Evolutionary conservation across 2,888 invertebrate species (phyloP).

Genomic region (Parelbella ahira): DNA sequence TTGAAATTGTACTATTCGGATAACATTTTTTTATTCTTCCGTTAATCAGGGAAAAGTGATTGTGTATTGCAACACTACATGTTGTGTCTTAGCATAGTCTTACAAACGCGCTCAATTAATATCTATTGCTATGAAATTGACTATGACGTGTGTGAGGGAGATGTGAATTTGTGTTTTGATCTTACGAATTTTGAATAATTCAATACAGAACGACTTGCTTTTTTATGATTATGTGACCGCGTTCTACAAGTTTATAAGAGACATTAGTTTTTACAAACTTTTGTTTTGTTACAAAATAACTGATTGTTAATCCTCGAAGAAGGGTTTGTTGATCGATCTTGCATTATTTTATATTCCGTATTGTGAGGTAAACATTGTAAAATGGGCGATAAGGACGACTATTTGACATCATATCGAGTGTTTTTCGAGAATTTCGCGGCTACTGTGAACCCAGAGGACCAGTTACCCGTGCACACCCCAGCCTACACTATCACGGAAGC

Average conservation of each 20-base stretch:
- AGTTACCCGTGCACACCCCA: conserved; percentile 86
- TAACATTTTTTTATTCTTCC: no score
- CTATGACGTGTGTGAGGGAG: conserved; percentile 45
- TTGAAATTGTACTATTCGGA: no score
- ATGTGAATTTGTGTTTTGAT: conserved; percentile 59
- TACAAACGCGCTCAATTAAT: no score
- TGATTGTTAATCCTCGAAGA: conserved; percentile 27
- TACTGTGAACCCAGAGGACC: conserved; percentile 85
- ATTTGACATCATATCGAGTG: conserved; percentile 84
- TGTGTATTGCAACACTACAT: no score
- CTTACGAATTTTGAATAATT: conserved; percentile 29
- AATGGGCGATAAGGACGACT: conserved; percentile 83
- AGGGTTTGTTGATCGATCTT: conserved; percentile 33
- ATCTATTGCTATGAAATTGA: conserved; percentile 9
- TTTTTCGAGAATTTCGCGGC: conserved; percentile 87
- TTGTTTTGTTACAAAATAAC: conserved; percentile 31
- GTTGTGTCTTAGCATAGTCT: no score
- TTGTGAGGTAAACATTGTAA: conserved; percentile 32
- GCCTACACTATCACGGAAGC: conserved; percentile 84
- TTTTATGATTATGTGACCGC: conserved; percentile 9
- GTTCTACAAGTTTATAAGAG: conserved; percentile 2
- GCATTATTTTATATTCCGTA: conserved; percentile 20
- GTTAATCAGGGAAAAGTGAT: no score
- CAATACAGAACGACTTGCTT: conserved; percentile 1
- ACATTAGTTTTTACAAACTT: neutral